phyloP scores from a whole-genome alignment of 2,113 vertebrate genomes.

The Lophotis ruficrista region DNA sequence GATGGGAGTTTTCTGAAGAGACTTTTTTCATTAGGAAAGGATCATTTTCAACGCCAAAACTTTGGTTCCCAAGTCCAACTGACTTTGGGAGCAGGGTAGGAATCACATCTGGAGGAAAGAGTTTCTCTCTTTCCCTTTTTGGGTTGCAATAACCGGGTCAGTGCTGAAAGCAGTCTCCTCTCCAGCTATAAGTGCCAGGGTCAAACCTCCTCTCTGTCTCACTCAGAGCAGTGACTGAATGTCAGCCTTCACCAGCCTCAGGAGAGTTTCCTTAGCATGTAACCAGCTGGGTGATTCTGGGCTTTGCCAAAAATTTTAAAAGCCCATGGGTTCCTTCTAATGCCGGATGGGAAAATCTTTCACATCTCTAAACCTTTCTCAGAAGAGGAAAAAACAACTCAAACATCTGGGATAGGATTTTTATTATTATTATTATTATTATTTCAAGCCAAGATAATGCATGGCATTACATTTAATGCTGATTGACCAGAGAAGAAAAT shows the following conservation, averaged over 20 bases:
- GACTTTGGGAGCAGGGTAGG: neutral
- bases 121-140: neutral
- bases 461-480: conserved; percentile 3
- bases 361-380: neutral
- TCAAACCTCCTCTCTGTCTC: neutral
- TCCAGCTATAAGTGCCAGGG: neutral
- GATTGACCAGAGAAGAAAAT: conserved; percentile 24
- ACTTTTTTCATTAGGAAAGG: neutral
- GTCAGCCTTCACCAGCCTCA: neutral
- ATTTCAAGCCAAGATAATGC: neutral
- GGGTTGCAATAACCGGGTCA: neutral
- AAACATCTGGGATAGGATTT: neutral
- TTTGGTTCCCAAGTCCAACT: neutral
- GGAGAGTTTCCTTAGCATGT: neutral
- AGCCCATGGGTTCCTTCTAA: neutral
- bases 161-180: neutral
- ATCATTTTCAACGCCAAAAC: neutral
- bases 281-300: neutral
- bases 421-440: neutral
- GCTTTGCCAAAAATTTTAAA: neutral
- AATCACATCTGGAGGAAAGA: neutral
- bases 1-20: neutral
- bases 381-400: neutral
- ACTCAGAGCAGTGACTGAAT: neutral
- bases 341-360: neutral